Percentiles rank a stretch among this genome's conserved stretches.
Conservation (phyloP, 2,113 vertebrate genomes). For the Cyprinodon brontotheroides region DNA sequence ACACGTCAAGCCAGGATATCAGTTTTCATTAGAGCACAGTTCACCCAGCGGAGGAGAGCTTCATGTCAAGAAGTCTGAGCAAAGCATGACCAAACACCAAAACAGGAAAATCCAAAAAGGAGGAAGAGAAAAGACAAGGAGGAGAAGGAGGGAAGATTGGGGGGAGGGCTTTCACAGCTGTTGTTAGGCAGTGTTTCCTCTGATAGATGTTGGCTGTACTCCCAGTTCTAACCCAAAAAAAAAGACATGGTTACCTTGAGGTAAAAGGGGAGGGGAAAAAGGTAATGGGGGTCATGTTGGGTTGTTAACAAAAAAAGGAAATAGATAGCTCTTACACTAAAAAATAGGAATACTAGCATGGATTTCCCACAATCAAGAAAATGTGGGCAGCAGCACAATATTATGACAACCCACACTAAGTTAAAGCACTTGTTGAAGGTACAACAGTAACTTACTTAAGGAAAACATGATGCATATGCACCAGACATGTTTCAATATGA, state of each 20-base stretch:
- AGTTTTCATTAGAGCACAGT: conserved; percentile 28
- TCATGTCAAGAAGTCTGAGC: conserved; percentile 43
- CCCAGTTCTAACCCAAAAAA: conserved; percentile 62
- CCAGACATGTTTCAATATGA: conserved; percentile 2
- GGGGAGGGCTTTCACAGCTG: conserved; percentile 66
- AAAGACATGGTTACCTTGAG: conserved; percentile 62
- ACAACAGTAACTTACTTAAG: neutral
- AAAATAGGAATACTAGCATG: neutral
- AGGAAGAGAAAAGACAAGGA: conserved; percentile 56
- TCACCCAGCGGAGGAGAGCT: conserved; percentile 39
- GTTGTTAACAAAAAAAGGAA: conserved; percentile 10
- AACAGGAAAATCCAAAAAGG: conserved; percentile 76
- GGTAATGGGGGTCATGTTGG: neutral
- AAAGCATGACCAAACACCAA: conserved; percentile 53
- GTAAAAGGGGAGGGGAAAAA: neutral
- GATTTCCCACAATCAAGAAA: conserved; percentile 9
- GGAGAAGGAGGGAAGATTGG: conserved; percentile 33
- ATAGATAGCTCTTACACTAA: conserved; percentile 2
- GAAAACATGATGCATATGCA: neutral
- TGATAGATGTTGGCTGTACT: conserved; percentile 75
- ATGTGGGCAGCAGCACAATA: neutral
- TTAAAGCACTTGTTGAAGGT: neutral
- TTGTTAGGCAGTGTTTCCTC: conserved; percentile 74
- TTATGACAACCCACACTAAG: neutral
- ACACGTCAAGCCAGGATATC: conserved; percentile 27